Evolutionary conservation across 2,888 invertebrate genomes (phyloP).

Genomic region (Drosophila pegasa): DNA sequence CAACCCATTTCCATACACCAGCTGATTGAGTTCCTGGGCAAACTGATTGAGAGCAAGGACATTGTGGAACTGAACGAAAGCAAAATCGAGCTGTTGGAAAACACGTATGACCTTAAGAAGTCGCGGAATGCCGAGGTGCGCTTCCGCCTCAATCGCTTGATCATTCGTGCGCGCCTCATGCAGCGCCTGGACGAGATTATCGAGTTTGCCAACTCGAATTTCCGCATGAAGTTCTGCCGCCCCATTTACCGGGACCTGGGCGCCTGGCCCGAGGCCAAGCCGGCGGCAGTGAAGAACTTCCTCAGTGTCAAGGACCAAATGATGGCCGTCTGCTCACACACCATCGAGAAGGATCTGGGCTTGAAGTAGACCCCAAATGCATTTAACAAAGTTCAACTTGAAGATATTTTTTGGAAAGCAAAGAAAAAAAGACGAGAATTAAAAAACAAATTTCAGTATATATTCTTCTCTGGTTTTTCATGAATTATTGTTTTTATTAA

Average conservation of each 20-base stretch:
- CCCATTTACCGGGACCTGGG: constrained; percentile 95
- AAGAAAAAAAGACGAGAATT: constrained; percentile 8
- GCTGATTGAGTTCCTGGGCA: constrained; percentile 89
- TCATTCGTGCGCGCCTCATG: constrained; percentile 90
- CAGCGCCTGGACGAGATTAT: constrained; percentile 89
- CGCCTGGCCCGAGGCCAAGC: constrained; percentile 90
- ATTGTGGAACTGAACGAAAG: constrained; percentile 86
- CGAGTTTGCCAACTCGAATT: constrained; percentile 92
- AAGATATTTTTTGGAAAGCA: constrained; percentile 8
- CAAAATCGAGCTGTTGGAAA: constrained; percentile 86
- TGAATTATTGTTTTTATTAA: constrained; percentile 84
- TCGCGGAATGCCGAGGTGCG: constrained; percentile 92
- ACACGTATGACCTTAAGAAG: constrained; percentile 88
- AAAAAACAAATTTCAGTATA: constrained; percentile 30
- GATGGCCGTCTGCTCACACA: constrained; percentile 93
- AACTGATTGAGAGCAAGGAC: constrained; percentile 87
- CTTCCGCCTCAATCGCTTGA: constrained; percentile 91
- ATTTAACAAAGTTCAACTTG: constrained; percentile 27
- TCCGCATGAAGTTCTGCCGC: constrained; percentile 96
- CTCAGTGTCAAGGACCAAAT: constrained; percentile 89
- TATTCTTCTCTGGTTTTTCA: constrained; percentile 30
- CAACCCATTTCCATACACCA: constrained; percentile 88
- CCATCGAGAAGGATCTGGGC: constrained; percentile 90
- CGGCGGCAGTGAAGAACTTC: constrained; percentile 90
- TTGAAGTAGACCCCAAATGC: constrained; percentile 65